Conservation (phyloP, 2,888 invertebrate genomes). For the Horisme vitalbata region DNA sequence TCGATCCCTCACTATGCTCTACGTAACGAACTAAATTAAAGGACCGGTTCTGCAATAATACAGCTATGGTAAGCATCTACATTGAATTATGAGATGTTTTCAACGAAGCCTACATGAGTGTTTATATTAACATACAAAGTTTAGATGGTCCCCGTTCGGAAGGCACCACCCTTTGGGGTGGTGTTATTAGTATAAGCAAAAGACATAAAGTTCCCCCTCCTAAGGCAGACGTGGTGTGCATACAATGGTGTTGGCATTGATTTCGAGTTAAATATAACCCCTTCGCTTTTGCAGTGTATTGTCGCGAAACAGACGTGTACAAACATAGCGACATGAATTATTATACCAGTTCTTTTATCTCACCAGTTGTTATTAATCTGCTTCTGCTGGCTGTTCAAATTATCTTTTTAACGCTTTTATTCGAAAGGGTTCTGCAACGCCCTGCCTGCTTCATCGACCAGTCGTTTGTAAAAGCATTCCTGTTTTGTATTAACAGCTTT, state of each 20-base stretch:
- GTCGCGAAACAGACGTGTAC: slow-evolving; percentile 54
- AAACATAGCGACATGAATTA: slow-evolving; percentile 72
- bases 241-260: slow-evolving; percentile 77
- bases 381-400: slow-evolving; percentile 40
- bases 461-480: slow-evolving; percentile 10
- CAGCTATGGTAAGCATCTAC: slow-evolving; percentile 58
- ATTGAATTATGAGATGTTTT: slow-evolving; percentile 65
- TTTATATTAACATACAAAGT: slow-evolving; percentile 78
- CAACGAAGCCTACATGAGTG: slow-evolving; percentile 69
- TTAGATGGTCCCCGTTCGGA: slow-evolving; percentile 61
- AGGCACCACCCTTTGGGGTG: slow-evolving; percentile 72
- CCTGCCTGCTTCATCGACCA: slow-evolving; percentile 9
- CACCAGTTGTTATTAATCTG: slow-evolving; percentile 56
- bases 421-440: slow-evolving; percentile 19
- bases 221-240: slow-evolving; percentile 68
- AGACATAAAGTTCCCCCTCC: slow-evolving; percentile 70
- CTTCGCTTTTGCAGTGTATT: slow-evolving; percentile 56
- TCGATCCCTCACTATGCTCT: slow-evolving; percentile 7
- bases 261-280: slow-evolving; percentile 78
- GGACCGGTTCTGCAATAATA: slow-evolving; percentile 58
- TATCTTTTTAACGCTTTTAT: slow-evolving; percentile 32
- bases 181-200: slow-evolving; percentile 78
- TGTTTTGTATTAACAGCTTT: slow-evolving; percentile 9
- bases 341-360: slow-evolving; percentile 65
- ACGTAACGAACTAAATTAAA: slow-evolving; percentile 19